Evolutionary conservation across 2,888 invertebrate species (phyloP), one percentile per base, ranked within the genome.

Genomic region (Dolichomitus sp.): DNA sequence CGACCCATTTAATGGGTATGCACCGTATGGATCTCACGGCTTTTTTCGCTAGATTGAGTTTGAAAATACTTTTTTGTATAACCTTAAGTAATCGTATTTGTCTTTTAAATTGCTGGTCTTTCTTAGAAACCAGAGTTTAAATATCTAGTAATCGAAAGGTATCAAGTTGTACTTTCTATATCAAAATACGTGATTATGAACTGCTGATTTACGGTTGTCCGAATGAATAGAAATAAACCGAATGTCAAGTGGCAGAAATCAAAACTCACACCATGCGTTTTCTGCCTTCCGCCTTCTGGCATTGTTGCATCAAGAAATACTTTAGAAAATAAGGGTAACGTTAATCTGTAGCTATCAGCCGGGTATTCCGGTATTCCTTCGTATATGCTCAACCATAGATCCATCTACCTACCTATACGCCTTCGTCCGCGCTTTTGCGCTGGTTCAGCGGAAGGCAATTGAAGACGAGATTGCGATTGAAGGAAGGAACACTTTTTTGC

Each of bases 381-480:
- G 69, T 66, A 57, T 33, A 48, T 17, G 52, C 52, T 48, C 27
- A 27, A 59, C 40, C 65, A 27, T 69, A 37, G 19, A 23, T 59
- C 54, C 61, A 40, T 42, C 23, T 45, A 72, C n/a, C 23, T 50
- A 19, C 59, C 54, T n/a, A 9, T n/a, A 17, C 6, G 2, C 45
- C 40, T 76, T 42, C 14, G 40, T 61, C 48, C 4, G 63, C 5
- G 37, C 63, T 40, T 40, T 70, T 48, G 70, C 83, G 65, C 74
- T 77, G 83, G 72, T 84, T 87, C 86, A 85, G 79, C 85, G 86
- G 81, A 88, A 84, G 82, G 84, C 86, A 86, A 89, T 87, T 85
- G 87, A 87, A 88, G 86, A 87, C 85, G 85, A 87, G 85, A 89
- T 87, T 85, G 83, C 84, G 76, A 86, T 85, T 79, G 84, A 86